These are phyloP conservation scores for Drosophila multiciliata DNA, from an alignment of 2,888 invertebrate genomes.

Conservation along the genomic window DNA sequence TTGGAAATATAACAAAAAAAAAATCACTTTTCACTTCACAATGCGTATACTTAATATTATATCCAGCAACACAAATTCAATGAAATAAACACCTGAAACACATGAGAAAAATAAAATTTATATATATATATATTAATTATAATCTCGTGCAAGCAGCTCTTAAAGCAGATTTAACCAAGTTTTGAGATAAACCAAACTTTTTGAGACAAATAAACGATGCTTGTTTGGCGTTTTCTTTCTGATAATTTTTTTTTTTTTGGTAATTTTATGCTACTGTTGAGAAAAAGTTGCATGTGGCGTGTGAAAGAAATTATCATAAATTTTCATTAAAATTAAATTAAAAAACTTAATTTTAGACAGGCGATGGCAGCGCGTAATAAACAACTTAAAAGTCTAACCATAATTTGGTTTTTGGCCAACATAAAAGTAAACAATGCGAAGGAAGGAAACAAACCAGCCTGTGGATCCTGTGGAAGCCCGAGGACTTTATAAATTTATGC, in stretches of 20 bases:
- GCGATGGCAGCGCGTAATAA: conserved; percentile 66
- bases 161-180: conserved; percentile 50
- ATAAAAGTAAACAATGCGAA: conserved; percentile 48
- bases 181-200: conserved; percentile 52
- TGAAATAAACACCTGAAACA: background rate
- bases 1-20: background rate
- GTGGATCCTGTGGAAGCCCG: conserved; percentile 18
- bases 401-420: conserved; percentile 78
- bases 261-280: background rate
- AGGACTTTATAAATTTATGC: conserved; percentile 75
- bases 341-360: conserved; percentile 69
- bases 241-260: background rate
- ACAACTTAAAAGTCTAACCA: conserved; percentile 84
- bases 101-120: background rate
- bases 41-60: background rate
- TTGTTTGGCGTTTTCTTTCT: conserved; percentile 12
- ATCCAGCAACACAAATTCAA: background rate
- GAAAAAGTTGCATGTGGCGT: conserved; percentile 50
- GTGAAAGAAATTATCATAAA: conserved; percentile 79
- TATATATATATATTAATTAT: conserved; percentile 50
- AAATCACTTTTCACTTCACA: background rate
- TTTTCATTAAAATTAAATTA: conserved; percentile 81
- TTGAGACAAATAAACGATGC: conserved; percentile 57
- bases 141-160: conserved; percentile 32
- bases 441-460: conserved; percentile 7